Conservation (phyloP, 2,113 vertebrate genomes). For the Climacteris rufus region DNA sequence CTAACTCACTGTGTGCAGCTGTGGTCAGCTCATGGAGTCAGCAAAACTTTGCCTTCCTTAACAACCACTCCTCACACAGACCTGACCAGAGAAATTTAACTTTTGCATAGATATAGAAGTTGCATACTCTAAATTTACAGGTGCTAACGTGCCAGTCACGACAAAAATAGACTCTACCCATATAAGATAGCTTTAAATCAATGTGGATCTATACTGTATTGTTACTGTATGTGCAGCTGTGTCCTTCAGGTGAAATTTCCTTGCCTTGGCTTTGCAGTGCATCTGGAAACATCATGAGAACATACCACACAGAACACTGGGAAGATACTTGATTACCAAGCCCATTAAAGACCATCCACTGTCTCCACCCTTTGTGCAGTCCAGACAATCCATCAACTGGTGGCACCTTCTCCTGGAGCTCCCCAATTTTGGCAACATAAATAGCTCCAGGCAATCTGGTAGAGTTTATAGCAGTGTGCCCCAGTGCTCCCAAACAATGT, state of each 20-base stretch:
- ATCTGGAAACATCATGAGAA: neutral
- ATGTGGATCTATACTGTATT: neutral
- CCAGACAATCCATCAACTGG: neutral
- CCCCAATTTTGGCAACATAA: neutral
- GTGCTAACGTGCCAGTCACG: neutral
- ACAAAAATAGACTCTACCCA: neutral
- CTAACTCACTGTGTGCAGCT: neutral
- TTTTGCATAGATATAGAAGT: neutral
- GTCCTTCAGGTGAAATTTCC: neutral
- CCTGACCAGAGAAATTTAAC: neutral
- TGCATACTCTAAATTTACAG: neutral
- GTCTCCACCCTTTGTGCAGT: neutral
- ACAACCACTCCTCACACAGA: neutral
- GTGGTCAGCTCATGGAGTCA: neutral
- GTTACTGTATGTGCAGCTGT: neutral
- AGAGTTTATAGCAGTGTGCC: neutral
- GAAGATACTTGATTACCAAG: neutral
- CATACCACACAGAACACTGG: no score
- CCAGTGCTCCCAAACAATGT: neutral
- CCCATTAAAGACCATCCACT: neutral
- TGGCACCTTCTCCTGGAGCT: neutral
- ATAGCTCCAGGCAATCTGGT: neutral
- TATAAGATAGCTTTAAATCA: neutral
- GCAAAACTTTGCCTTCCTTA: neutral
- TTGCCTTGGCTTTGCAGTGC: neutral